A percentile compares a stretch with the other conserved stretches of the same genome.
Conservation (phyloP, 2,797 vertebrate species). For the Girardinus metallicus region DNA sequence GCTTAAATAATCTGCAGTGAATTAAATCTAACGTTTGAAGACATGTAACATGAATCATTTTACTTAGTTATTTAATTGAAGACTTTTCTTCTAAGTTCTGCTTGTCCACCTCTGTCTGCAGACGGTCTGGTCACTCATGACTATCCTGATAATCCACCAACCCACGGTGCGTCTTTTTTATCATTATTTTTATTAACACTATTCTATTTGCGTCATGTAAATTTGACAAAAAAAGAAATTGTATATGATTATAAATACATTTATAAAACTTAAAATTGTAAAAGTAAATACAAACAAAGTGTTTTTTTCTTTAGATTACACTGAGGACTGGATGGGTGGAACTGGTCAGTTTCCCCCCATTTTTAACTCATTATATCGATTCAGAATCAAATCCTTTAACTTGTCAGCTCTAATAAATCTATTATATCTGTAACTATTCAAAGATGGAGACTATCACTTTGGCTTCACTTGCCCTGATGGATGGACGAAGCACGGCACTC, state of each 20-base stretch:
- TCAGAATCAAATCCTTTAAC: neutral
- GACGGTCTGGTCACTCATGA: neutral
- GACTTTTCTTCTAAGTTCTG: neutral
- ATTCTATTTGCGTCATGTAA: neutral
- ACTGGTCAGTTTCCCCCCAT: neutral
- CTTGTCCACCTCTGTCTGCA: neutral
- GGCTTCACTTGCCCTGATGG: neutral
- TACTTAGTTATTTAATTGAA: neutral
- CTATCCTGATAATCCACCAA: neutral
- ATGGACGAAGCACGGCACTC: neutral
- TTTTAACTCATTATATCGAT: neutral
- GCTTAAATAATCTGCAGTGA: no score
- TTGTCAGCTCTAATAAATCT: neutral
- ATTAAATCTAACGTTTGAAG: no score
- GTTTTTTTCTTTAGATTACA: neutral
- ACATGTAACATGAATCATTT: no score
- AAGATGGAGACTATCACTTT: rapidly evolving
- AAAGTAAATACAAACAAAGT: neutral
- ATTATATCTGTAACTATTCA: neutral
- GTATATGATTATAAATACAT: neutral
- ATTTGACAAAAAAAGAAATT: neutral
- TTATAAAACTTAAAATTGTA: neutral
- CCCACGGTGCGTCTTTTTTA: neutral
- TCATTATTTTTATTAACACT: neutral
- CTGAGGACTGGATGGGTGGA: neutral